These are phyloP conservation scores for Cephus pygmeus DNA, from an alignment of 2,888 invertebrate genomes.

Conservation along the genomic window DNA sequence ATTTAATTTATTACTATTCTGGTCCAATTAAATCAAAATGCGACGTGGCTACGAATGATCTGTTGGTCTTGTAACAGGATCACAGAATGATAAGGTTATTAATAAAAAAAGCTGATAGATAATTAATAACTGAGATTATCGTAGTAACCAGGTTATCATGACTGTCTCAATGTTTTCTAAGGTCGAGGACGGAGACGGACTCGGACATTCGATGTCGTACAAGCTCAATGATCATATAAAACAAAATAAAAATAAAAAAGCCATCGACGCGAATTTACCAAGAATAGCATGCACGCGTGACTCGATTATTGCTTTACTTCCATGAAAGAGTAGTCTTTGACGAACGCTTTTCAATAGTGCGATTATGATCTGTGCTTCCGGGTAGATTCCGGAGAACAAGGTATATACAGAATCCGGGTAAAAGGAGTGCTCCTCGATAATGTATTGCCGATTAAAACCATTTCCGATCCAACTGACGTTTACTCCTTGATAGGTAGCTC, in stretches of 20 bases:
- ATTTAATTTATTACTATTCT: neutral
- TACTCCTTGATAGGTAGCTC: conserved; percentile 52
- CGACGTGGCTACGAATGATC: neutral
- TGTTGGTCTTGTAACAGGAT: neutral
- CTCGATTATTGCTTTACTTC: neutral
- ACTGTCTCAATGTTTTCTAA: neutral
- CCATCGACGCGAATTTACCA: neutral
- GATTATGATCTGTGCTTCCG: neutral
- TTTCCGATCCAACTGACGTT: conserved; percentile 31
- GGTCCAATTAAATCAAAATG: neutral
- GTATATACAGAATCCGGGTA: neutral
- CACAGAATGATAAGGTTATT: neutral
- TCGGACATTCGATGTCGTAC: neutral
- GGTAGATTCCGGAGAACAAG: neutral
- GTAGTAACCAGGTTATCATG: neutral
- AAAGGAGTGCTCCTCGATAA: neutral
- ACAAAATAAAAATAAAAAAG: neutral
- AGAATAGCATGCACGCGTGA: neutral
- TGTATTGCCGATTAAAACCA: neutral
- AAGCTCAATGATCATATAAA: neutral
- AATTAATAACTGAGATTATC: neutral
- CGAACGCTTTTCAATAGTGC: neutral
- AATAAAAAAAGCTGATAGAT: neutral
- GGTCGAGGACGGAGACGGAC: neutral
- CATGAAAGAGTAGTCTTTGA: neutral